Base-by-base conservation (phyloP, 2,113 vertebrate species). In the Illadopsis cleaveri region DNA sequence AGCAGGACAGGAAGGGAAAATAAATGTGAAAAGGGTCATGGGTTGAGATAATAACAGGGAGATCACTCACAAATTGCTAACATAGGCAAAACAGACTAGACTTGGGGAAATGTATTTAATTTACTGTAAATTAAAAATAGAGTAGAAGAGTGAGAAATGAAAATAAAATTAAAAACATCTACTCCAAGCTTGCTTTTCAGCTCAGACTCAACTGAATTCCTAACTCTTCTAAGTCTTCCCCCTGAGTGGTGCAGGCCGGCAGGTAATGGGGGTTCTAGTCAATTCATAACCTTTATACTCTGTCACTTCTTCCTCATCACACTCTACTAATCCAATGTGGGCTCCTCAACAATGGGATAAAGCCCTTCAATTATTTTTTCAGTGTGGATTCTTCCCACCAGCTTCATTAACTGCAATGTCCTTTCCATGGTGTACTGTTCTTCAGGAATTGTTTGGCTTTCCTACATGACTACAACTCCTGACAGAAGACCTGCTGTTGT, bases 231-330 rank as follows among this genome's bases (percentile, higher is more conserved):
- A 31, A 38, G 14, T 44, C 21, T 22, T 72, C 2, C 6, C 3
- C 2, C 8, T 1, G 0, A 38, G 30, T 3, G 6, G 28, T 1
- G 1, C 20, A 82, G 51, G 9, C 3, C 2, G 15, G 3, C 31
- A 60, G 5, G 9, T 10, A 45, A n/a, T 11, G 7, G 2, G 10
- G 2, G 3, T 15, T 83, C 10, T 21, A 33, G 5, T 62, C 21
- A n/a, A 15, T 54, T 35, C 47, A 68, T 40, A 81, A 48, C 2
- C 12, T 28, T 58, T 75, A 4, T 1, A 10, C 15, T 86, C 23
- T 64, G 27, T 33, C 8, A 2, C 0, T 87, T 12, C 21, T 45
- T 90, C 24, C 12, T 58, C 15, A 28, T 80, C 28, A 44, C 15
- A 18, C 9, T 56, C 17, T 71, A 62, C 38, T 82, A 24, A 15